A percentile compares a stretch with the other conserved stretches of the same genome.
These are phyloP conservation scores for Galeruca laticollis DNA, from an alignment of 2,888 invertebrate species.

Conservation along the genomic window DNA sequence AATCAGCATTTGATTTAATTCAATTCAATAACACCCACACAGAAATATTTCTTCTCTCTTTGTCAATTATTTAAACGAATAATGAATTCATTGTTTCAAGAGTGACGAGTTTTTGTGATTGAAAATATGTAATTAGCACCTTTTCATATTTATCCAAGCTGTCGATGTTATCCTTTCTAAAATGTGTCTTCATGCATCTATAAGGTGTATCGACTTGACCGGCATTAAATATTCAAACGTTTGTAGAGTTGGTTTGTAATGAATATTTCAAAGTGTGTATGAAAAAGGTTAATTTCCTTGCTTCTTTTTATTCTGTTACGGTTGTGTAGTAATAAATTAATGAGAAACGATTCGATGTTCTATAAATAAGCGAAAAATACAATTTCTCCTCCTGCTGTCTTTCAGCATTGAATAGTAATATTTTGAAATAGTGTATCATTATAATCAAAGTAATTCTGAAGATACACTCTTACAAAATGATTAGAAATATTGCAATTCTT, in stretches of 20 bases:
- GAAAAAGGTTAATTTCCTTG: slow-evolving; percentile 32
- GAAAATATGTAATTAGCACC: too few species aligned
- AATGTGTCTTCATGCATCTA: slow-evolving; percentile 33
- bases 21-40: not conserved
- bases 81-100: too few species aligned
- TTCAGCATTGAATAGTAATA: too few species aligned
- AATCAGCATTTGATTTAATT: too few species aligned
- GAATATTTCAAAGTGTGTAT: slow-evolving; percentile 36
- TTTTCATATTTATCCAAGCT: not conserved
- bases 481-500: too few species aligned
- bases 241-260: slow-evolving; percentile 30
- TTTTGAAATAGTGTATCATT: too few species aligned
- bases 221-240: slow-evolving; percentile 38
- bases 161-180: slow-evolving; percentile 20
- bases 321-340: slow-evolving; percentile 1
- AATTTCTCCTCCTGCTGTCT: not conserved
- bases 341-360: not conserved
- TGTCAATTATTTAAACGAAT: too few species aligned
- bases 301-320: slow-evolving; percentile 10
- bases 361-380: not conserved
- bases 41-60: not conserved
- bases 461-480: too few species aligned
- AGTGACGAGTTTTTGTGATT: too few species aligned
- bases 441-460: too few species aligned
- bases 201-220: slow-evolving; percentile 37